These are phyloP conservation scores for Macroramphosus scolopax DNA, from an alignment of 2,797 vertebrate species.

Conservation along the genomic window DNA sequence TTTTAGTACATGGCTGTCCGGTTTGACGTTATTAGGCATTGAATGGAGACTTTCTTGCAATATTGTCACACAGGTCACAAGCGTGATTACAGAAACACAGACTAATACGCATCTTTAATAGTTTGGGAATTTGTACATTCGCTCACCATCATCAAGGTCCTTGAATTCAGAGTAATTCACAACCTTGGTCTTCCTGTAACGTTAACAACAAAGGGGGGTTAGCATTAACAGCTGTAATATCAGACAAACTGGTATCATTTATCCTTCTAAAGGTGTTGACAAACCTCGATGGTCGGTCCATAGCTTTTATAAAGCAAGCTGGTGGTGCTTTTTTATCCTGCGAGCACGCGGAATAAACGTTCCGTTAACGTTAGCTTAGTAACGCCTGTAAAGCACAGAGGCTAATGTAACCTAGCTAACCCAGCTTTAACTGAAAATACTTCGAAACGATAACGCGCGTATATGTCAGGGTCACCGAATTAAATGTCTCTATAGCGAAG, in stretches of 20 bases:
- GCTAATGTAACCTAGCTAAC: not conserved
- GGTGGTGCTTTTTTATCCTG: not conserved
- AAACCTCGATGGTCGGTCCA: slow-evolving; percentile 77
- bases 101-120: too few relatives aligned
- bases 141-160: slow-evolving; percentile 79
- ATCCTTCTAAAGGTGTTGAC: slow-evolving; percentile 1
- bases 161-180: slow-evolving; percentile 83
- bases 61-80: too few relatives aligned
- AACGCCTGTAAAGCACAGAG: not conserved
- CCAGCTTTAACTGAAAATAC: rapidly evolving
- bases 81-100: not conserved
- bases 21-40: too few relatives aligned
- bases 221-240: not conserved
- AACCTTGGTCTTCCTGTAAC: slow-evolving; percentile 81
- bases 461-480: rapidly evolving
- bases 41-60: too few relatives aligned
- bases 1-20: too few relatives aligned
- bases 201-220: slow-evolving; percentile 11
- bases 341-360: not conserved
- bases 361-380: not conserved
- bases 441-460: not conserved
- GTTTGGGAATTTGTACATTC: not conserved
- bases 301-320: slow-evolving; percentile 14
- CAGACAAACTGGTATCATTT: not conserved
- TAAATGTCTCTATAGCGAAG: rapidly evolving